Conservation (phyloP, 2,888 invertebrate species). For the Eilema sororculum region DNA sequence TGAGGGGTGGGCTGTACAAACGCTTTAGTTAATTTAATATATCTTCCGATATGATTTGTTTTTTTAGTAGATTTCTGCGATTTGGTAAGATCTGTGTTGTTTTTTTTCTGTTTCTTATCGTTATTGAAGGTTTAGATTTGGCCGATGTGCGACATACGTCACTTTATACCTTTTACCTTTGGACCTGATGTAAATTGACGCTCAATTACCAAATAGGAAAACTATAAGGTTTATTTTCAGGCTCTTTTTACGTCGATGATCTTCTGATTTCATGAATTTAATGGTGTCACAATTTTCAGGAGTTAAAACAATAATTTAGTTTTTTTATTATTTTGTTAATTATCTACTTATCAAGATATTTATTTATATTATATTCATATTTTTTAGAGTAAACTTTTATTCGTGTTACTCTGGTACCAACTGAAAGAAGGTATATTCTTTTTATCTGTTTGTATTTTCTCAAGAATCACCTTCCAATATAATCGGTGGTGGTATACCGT, state of each 20-base stretch:
- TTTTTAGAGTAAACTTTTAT: neutral
- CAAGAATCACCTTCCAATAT: conserved; percentile 7
- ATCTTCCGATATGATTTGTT: conserved; percentile 59
- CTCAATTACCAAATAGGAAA: neutral
- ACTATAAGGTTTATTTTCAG: neutral
- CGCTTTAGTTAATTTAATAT: conserved; percentile 69
- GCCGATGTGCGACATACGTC: neutral
- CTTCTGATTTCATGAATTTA: neutral
- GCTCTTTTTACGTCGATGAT: neutral
- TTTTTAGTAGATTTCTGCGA: conserved; percentile 47
- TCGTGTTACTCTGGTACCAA: neutral
- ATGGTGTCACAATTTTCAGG: no score
- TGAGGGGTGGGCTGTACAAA: conserved; percentile 83
- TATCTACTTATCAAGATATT: neutral
- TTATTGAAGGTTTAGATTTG: neutral
- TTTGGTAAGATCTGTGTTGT: conserved; percentile 77
- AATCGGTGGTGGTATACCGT: conserved; percentile 32
- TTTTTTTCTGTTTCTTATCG: conserved; percentile 7
- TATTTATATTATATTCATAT: no score
- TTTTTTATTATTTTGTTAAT: no score
- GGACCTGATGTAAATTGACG: neutral
- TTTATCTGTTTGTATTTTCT: neutral
- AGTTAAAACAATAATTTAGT: no score
- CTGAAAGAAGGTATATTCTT: neutral
- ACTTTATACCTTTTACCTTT: neutral